Evolutionary conservation across 2,888 invertebrate genomes (phyloP), one percentile per base, ranked within the genome.

Genomic region (Tillus elongatus): DNA sequence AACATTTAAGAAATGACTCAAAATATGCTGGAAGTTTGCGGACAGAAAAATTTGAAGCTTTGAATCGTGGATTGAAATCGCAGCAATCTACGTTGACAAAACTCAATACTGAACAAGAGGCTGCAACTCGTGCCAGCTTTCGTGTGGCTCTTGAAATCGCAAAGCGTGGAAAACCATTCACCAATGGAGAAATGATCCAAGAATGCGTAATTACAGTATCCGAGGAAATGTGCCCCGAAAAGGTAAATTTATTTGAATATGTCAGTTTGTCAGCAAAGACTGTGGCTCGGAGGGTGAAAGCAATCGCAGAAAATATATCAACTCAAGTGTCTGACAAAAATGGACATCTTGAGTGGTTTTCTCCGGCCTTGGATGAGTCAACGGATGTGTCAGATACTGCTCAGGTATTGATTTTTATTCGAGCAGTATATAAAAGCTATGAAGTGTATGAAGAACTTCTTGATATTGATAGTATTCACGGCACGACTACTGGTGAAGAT

Each of bases 41-140:
- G 46, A 38, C 40, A 49, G 51, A 51, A 46, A 49, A 51, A 46
- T 50, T 42, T 39, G 44, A 50, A 49, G n/a, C n/a, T n/a, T n/a
- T n/a, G n/a, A n/a, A n/a, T 30, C 43, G 46, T 41, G 46, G 44
- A n/a, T n/a, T n/a, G n/a, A n/a, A n/a, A n/a, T n/a, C n/a, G n/a
- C n/a, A n/a, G n/a, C n/a, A n/a, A n/a, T n/a, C n/a, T n/a, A n/a
- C n/a, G n/a, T n/a, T n/a, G n/a, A n/a, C n/a, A n/a, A n/a, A n/a
- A n/a, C n/a, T n/a, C n/a, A n/a, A n/a, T n/a, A n/a, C n/a, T n/a
- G n/a, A n/a, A n/a, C n/a, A n/a, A n/a, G n/a, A n/a, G n/a, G n/a
- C n/a, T n/a, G n/a, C n/a, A n/a, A n/a, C n/a, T n/a, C n/a, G n/a
- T n/a, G n/a, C n/a, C n/a, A 36, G n/a, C n/a, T n/a, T n/a, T 37